Percentiles rank a stretch among this genome's conserved stretches.
These are phyloP conservation scores for Vesta saturnalis DNA, from an alignment of 2,888 invertebrate species.

Conservation along the genomic window DNA sequence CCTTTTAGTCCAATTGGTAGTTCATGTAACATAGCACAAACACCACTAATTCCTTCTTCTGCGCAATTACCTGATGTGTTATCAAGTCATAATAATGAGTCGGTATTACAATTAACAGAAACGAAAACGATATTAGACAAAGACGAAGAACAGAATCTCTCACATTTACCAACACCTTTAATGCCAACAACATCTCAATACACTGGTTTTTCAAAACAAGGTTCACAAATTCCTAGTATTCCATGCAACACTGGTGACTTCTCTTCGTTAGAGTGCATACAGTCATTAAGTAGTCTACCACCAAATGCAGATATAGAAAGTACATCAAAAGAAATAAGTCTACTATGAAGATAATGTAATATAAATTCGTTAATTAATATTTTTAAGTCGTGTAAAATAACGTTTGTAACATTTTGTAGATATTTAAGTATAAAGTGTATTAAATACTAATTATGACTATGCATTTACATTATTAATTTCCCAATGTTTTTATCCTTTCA, in stretches of 20 bases:
- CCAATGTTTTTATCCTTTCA: no score
- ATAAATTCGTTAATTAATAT: background rate
- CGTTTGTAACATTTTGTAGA: background rate
- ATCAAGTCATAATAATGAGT: constrained; percentile 19
- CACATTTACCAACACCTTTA: constrained; percentile 55
- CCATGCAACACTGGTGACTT: constrained; percentile 72
- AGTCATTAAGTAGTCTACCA: constrained; percentile 1
- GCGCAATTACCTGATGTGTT: constrained; percentile 10
- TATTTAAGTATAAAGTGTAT: background rate
- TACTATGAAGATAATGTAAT: background rate
- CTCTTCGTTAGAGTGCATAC: constrained; percentile 48
- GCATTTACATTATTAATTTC: background rate
- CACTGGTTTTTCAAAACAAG: constrained; percentile 69
- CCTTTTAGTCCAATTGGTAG: constrained; percentile 67
- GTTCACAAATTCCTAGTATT: constrained; percentile 72
- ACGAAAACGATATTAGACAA: constrained; percentile 50
- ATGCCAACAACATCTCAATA: constrained; percentile 63
- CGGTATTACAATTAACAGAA: constrained; percentile 22
- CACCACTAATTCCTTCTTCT: constrained; percentile 55
- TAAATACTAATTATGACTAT: background rate
- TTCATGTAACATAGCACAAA: constrained; percentile 54
- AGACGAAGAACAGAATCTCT: constrained; percentile 46
- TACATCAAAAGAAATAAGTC: background rate
- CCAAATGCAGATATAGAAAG: background rate
- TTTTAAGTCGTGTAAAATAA: background rate